Base-by-base conservation (phyloP, 2,888 invertebrate genomes). In the Tenthredo amoena region DNA sequence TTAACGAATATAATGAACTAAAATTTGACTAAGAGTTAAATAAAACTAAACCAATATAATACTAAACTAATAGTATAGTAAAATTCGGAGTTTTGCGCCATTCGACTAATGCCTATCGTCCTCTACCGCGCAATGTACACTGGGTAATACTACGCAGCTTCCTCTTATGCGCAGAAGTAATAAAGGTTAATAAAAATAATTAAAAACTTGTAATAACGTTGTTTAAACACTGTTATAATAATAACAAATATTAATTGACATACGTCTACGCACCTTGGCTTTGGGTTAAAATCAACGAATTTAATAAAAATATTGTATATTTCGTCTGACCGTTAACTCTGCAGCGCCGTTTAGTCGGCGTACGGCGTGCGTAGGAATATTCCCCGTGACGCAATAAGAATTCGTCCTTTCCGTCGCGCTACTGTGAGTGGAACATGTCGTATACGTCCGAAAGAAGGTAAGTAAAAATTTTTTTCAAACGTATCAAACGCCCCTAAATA, bases 351-450 rank as follows among this genome's bases (percentile, higher is more conserved):
- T 88, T 47, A 65, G 71, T 68, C 43, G 62, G 68, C 71, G 87
- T 62, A 89, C 88, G 91, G 88, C 89, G 85, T 87, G 88, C 84
- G 55, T 85, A 87, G 87, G 89, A 91, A 89, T 90, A 89, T 89
- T 89, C 87, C 88, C 89, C 88, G 92, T 93, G 93, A 93, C 93
- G 93, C 93, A 92, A 91, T 91, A 91, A 91, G 90, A 91, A 91
- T 88, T 92, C 92, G 91, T 92, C 95, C 96, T 96, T 96, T 96
- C 96, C 96, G 96, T 96, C 96, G 95, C 95, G 95, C 96, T 95
- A 96, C 95, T 95, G 95, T 95, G 95, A 96, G 96, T 96, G 95
- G 95, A 97, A 96, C 96, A 97, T 97, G 97, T 97, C 97, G 95
- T 96, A 95, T 96, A 95, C 96, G 94, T 95, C 96, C 94, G 97